Evolutionary conservation across 1,140 invertebrate species (phyloP).

Genomic region (Samia ricini): DNA sequence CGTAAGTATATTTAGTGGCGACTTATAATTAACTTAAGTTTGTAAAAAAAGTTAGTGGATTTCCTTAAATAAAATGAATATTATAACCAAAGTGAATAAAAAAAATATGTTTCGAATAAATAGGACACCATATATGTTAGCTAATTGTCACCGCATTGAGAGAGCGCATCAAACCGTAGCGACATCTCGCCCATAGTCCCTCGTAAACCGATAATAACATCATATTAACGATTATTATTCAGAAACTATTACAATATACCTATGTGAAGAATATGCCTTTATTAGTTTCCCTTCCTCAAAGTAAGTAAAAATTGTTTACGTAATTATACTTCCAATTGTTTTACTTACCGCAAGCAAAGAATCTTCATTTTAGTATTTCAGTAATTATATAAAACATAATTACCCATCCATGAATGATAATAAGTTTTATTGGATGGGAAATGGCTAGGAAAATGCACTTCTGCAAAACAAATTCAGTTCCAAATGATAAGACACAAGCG

Average conservation of each 20-base stretch:
- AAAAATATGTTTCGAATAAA: background rate
- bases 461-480: background rate
- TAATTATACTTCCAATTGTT: background rate
- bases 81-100: background rate
- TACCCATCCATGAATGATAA: background rate
- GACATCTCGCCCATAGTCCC: background rate
- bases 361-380: background rate
- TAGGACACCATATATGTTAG: background rate
- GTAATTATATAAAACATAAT: background rate
- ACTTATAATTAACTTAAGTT: background rate
- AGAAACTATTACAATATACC: background rate
- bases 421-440: constrained; percentile 11
- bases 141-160: background rate
- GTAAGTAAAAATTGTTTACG: background rate
- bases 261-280: background rate
- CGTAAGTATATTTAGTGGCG: background rate
- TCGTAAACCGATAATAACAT: constrained; percentile 3
- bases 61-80: too few species aligned
- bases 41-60: too few species aligned
- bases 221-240: background rate
- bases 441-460: constrained; percentile 23
- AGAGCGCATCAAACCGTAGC: constrained; percentile 7
- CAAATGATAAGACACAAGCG: background rate
- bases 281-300: background rate
- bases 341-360: background rate